phyloP scores from a whole-genome alignment of 2,888 invertebrate species.

The Acronicta aceris region DNA sequence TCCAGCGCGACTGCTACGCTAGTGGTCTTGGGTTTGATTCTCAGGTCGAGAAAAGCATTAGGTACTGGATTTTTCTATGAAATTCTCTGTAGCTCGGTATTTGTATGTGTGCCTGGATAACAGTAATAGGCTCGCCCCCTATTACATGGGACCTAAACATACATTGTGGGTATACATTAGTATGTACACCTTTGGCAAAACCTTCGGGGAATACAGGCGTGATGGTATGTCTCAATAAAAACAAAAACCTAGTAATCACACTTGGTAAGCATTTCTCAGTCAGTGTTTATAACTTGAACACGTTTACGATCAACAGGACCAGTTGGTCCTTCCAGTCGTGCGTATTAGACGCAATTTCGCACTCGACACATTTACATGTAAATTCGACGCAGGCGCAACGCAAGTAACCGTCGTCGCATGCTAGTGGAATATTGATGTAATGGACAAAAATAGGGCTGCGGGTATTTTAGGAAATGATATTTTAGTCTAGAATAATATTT shows the following conservation, averaged over 20 bases:
- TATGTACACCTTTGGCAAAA: no score
- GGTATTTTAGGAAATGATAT: neutral
- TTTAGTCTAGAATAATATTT: no score
- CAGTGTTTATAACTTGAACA: constrained; percentile 8
- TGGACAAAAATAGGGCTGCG: constrained; percentile 41
- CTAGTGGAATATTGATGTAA: constrained; percentile 48
- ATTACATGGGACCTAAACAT: no score
- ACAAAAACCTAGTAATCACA: neutral
- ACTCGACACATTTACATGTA: constrained; percentile 62
- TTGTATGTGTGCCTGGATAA: no score
- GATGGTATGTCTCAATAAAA: neutral
- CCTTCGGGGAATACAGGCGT: no score
- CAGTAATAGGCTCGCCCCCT: no score
- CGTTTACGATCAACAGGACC: constrained; percentile 27
- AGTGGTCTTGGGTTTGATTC: no score
- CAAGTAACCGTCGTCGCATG: constrained; percentile 34
- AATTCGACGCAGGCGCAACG: constrained; percentile 51
- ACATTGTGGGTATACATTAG: no score
- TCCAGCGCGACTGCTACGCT: no score
- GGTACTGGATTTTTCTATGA: neutral
- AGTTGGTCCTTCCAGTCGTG: constrained; percentile 23
- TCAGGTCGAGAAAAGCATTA: no score
- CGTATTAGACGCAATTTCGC: constrained; percentile 46
- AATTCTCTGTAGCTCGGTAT: no score
- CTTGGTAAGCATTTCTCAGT: constrained; percentile 2